These are phyloP conservation scores for Enteromius afrohamiltoni DNA, from an alignment of 2,797 vertebrate species.

Conservation along the genomic window DNA sequence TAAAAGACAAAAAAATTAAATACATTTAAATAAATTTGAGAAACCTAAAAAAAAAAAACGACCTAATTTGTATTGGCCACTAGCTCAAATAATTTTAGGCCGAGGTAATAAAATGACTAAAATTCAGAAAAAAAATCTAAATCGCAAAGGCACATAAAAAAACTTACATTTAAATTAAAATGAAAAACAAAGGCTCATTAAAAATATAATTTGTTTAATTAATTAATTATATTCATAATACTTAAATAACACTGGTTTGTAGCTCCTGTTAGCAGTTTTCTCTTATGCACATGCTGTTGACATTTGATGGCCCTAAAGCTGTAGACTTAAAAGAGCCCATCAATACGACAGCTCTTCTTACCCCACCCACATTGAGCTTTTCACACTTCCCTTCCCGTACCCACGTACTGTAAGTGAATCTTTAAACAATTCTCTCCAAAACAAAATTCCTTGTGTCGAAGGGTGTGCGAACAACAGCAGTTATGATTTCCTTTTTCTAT, in stretches of 20 bases:
- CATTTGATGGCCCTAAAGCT: not conserved
- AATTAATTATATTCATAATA: not conserved
- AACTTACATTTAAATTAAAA: not conserved
- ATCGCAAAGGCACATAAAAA: not conserved
- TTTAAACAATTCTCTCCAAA: not conserved
- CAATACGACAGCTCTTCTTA: not conserved
- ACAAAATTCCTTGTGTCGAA: constrained; percentile 2
- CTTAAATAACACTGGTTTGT: not conserved
- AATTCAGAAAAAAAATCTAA: not conserved
- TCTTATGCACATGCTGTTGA: not conserved
- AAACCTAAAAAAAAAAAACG: too few species aligned
- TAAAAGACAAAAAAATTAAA: too few species aligned
- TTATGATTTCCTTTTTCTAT: not conserved
- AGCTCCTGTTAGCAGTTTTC: not conserved
- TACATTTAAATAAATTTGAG: too few species aligned
- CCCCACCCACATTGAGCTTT: not conserved
- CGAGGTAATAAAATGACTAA: not conserved
- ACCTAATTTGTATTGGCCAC: not conserved
- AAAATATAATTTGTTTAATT: not conserved
- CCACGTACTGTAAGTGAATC: not conserved
- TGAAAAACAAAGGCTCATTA: not conserved
- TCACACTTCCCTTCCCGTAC: not conserved
- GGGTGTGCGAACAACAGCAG: not conserved
- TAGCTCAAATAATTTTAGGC: not conserved
- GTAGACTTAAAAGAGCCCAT: not conserved